Conservation (phyloP, 1,140 invertebrate genomes). For the Physella acuta region DNA sequence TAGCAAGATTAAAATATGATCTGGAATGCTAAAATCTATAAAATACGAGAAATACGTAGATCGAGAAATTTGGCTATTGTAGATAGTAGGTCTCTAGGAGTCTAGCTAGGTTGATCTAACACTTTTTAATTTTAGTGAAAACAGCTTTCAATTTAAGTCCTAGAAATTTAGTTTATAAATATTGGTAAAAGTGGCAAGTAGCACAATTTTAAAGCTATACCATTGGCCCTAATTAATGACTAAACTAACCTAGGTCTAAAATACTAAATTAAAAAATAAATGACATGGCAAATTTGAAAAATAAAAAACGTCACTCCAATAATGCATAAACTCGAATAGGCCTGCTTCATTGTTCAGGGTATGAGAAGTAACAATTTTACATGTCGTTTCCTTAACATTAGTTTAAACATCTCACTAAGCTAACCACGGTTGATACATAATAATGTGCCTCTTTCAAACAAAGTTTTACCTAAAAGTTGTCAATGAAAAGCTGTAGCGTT, state of each 20-base stretch:
- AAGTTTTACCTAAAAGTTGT: constrained; percentile 92
- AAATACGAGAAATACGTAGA: not conserved
- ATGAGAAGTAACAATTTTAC: not conserved
- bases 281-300: not conserved
- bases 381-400: not conserved
- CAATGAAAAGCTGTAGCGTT: constrained; percentile 96
- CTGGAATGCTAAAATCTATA: not conserved
- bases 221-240: not conserved
- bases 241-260: not conserved
- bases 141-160: not conserved
- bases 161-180: not conserved
- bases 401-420: not conserved
- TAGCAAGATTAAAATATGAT: no score
- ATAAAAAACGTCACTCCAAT: not conserved
- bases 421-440: not conserved
- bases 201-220: not conserved
- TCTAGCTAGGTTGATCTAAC: not conserved
- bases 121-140: not conserved
- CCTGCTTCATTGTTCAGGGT: not conserved
- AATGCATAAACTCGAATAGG: no score
- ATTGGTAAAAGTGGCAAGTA: not conserved
- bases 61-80: not conserved
- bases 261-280: no score
- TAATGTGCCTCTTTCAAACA: not conserved
- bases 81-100: not conserved